These are phyloP conservation scores for Chelon auratus DNA, from an alignment of 2,797 vertebrate genomes.

Conservation along the genomic window DNA sequence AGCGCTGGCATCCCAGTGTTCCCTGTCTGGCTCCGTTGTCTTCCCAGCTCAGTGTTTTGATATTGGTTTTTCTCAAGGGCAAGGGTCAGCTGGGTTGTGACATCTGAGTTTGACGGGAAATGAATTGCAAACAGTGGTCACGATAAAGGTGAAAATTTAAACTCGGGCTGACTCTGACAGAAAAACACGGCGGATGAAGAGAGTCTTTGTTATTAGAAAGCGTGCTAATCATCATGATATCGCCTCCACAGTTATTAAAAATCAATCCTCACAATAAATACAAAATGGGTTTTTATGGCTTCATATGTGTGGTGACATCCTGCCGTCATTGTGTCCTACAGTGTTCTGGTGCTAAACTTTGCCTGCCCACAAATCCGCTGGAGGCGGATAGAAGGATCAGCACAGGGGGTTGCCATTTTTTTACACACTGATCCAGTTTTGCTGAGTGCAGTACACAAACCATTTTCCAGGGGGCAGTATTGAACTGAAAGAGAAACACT, in stretches of 20 bases:
- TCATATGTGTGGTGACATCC: background rate
- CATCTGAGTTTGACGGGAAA: constrained; percentile 76
- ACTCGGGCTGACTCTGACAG: constrained; percentile 30
- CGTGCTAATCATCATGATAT: constrained; percentile 33
- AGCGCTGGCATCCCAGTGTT: constrained; percentile 79
- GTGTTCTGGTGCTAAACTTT: constrained; percentile 2
- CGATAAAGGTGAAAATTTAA: constrained; percentile 65
- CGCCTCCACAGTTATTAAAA: constrained; percentile 1
- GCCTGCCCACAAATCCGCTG: constrained; percentile 16
- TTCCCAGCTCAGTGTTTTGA: constrained; percentile 79
- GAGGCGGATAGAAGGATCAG: constrained; percentile 34
- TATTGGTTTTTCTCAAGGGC: constrained; percentile 76
- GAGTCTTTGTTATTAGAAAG: constrained; percentile 47
- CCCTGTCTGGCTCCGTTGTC: constrained; percentile 84
- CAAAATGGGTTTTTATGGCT: constrained; percentile 3
- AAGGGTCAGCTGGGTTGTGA: constrained; percentile 69
- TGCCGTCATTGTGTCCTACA: constrained; percentile 1
- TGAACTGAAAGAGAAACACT: constrained; percentile 77
- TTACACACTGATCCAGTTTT: constrained; percentile 26
- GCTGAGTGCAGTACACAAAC: constrained; percentile 59
- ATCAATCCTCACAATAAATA: constrained; percentile 23
- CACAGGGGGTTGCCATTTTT: constrained; percentile 62
- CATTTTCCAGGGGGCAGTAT: constrained; percentile 85
- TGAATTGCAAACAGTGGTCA: constrained; percentile 72
- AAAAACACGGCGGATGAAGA: constrained; percentile 55